A percentile compares a stretch with the other conserved stretches of the same genome.
phyloP scores from a whole-genome alignment of 2,113 vertebrate species.

The Nyctibius bracteatus region DNA sequence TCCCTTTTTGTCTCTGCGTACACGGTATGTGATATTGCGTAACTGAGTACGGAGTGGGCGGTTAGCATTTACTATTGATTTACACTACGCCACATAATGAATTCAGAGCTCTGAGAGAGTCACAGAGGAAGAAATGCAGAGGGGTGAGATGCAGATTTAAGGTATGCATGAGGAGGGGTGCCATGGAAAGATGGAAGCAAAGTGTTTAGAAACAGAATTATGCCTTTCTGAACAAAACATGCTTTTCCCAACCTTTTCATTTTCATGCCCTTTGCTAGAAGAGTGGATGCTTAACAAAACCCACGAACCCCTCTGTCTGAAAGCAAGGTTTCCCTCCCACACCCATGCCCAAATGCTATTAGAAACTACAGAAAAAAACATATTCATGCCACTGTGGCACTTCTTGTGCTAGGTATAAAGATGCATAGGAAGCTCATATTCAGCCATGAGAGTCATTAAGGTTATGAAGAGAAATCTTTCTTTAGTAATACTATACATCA shows the following conservation, averaged over 20 bases:
- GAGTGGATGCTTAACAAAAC: neutral
- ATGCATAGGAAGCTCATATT: neutral
- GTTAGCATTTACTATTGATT: constrained; percentile 76
- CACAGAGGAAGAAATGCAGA: neutral
- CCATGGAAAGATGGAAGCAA: neutral
- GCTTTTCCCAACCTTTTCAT: neutral
- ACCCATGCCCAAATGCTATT: neutral
- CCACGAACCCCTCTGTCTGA: neutral
- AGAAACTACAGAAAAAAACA: neutral
- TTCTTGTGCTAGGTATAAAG: neutral
- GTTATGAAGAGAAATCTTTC: neutral
- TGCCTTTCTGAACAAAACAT: neutral
- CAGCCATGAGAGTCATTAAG: neutral
- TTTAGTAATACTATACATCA: neutral
- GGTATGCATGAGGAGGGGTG: neutral
- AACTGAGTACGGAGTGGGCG: constrained; percentile 71
- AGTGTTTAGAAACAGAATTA: neutral
- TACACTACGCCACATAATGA: constrained; percentile 64
- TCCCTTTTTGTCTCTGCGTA: constrained; percentile 75
- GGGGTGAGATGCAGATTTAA: neutral
- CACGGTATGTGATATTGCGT: constrained; percentile 70
- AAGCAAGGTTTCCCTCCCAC: neutral
- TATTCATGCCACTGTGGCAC: neutral
- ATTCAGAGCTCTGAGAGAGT: constrained; percentile 44
- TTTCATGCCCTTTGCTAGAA: neutral